Evolutionary conservation across 2,113 vertebrate genomes (phyloP).

Genomic region (Erythrocercus mccallii): DNA sequence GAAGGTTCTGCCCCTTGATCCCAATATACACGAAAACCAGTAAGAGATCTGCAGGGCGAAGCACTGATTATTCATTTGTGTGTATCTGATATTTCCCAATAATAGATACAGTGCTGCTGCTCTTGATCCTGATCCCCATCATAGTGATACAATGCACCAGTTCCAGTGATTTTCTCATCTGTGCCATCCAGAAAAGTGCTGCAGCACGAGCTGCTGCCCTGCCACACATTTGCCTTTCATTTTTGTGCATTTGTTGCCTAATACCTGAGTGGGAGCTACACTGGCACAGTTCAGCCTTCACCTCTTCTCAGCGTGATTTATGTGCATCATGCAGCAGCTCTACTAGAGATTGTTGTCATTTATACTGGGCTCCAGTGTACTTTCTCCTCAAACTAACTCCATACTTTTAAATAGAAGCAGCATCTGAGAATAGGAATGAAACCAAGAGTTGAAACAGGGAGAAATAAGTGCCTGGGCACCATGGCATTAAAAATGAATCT

Average conservation of each 20-base stretch:
- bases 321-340: neutral
- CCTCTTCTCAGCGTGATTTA: constrained; percentile 11
- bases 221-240: neutral
- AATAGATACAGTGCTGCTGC: neutral
- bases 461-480: neutral
- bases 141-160: neutral
- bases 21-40: neutral
- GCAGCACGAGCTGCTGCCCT: fast-evolving
- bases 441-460: neutral
- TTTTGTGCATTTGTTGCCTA: neutral
- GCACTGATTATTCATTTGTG: neutral
- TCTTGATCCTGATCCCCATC: neutral
- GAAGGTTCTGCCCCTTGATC: neutral
- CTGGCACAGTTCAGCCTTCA: neutral
- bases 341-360: constrained; percentile 4
- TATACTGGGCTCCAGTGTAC: neutral
- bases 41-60: neutral
- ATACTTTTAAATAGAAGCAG: neutral
- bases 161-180: neutral
- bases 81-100: neutral
- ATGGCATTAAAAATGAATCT: neutral
- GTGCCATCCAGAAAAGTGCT: neutral
- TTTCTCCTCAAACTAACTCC: neutral
- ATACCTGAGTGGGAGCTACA: neutral
- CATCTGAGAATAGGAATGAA: neutral